Percentiles rank a stretch among this genome's conserved stretches.
Evolutionary conservation across 1,140 invertebrate species (phyloP).

Genomic region (Drosophila murphyi): DNA sequence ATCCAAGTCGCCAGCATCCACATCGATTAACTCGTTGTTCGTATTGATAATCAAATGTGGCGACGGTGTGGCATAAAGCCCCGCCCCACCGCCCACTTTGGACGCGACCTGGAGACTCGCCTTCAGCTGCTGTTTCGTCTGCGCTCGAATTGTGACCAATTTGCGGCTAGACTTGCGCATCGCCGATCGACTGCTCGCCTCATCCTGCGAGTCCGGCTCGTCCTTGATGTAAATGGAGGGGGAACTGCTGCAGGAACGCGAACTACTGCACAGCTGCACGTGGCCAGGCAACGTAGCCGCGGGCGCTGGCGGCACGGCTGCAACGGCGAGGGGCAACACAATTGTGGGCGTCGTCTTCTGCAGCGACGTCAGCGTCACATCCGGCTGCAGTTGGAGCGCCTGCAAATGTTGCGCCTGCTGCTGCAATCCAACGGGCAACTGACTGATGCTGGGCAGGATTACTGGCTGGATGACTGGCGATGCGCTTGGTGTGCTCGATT

Average conservation of each 20-base stretch:
- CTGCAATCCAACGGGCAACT: slow-evolving; percentile 48
- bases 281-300: slow-evolving; percentile 10
- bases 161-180: slow-evolving; percentile 40
- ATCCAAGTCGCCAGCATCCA: slow-evolving; percentile 67
- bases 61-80: slow-evolving; percentile 53
- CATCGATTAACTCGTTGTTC: slow-evolving; percentile 71
- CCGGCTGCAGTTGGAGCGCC: slow-evolving; percentile 65
- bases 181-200: slow-evolving; percentile 1
- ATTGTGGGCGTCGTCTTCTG: slow-evolving; percentile 31
- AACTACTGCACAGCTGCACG: slow-evolving; percentile 53
- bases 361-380: slow-evolving; percentile 61
- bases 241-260: slow-evolving; percentile 72
- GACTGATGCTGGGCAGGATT: slow-evolving; percentile 38
- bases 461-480: not conserved
- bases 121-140: slow-evolving; percentile 68
- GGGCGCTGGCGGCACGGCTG: slow-evolving; percentile 2
- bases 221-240: slow-evolving; percentile 82
- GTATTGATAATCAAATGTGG: slow-evolving; percentile 67
- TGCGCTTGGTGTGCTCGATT: slow-evolving; percentile 5
- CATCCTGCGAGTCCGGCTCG: slow-evolving; percentile 64
- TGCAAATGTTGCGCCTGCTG: slow-evolving; percentile 67
- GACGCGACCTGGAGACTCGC: slow-evolving; percentile 44
- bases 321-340: slow-evolving; percentile 1
- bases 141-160: slow-evolving; percentile 60
- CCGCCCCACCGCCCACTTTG: not conserved